Percentiles rank a stretch among this genome's conserved stretches.
phyloP scores from a whole-genome alignment of 2,888 invertebrate genomes.

The Parnassius smintheus region DNA sequence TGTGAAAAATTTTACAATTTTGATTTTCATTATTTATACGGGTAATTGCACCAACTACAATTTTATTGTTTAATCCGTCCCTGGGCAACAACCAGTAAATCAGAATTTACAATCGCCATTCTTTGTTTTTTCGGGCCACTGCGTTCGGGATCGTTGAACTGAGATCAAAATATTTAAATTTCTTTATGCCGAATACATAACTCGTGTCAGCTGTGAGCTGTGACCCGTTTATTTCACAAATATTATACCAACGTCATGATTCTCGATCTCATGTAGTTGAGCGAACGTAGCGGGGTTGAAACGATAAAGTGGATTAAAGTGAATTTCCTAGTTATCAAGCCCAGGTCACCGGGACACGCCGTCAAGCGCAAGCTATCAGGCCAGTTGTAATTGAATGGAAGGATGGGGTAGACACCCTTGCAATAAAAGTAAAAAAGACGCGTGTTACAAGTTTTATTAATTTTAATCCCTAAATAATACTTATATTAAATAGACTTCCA shows the following conservation, averaged over 20 bases:
- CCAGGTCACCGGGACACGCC: conserved; percentile 22
- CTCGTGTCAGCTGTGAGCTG: conserved; percentile 25
- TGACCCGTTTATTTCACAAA: conserved; percentile 28
- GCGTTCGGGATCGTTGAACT: conserved; percentile 41
- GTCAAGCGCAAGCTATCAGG: conserved; percentile 20
- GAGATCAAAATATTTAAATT: conserved; percentile 34
- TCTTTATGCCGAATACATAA: conserved; percentile 28
- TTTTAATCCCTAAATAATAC: too few relatives aligned
- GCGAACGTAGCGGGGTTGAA: not conserved
- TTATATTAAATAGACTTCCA: too few relatives aligned
- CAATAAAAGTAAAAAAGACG: conserved; percentile 1
- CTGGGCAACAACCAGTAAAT: conserved; percentile 17
- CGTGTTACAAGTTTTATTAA: not conserved
- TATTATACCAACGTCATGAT: conserved; percentile 7
- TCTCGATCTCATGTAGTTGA: not conserved
- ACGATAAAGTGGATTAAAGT: conserved; percentile 12
- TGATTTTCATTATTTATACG: too few relatives aligned
- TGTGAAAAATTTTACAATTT: too few relatives aligned
- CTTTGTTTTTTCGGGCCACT: conserved; percentile 39
- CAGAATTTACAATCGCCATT: conserved; percentile 21
- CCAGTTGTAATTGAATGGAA: conserved; percentile 32
- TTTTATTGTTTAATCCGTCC: conserved; percentile 8
- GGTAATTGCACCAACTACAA: too few relatives aligned
- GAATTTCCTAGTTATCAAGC: conserved; percentile 21
- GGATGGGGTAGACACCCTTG: not conserved